Percentiles rank a stretch among this genome's conserved stretches.
These are phyloP conservation scores for Lottia scabra DNA, from an alignment of 2,888 invertebrate species.

Conservation along the genomic window DNA sequence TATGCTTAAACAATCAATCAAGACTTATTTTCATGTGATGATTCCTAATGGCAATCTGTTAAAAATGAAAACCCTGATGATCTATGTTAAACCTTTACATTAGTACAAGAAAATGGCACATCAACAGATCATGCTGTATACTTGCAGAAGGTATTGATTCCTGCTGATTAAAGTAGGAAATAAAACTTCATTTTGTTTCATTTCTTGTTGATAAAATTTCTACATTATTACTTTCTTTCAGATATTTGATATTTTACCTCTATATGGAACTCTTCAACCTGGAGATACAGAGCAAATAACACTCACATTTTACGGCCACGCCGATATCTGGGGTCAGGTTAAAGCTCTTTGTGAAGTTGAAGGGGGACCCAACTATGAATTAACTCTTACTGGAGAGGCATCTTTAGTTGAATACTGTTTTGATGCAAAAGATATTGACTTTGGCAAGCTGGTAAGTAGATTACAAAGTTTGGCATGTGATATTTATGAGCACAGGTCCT, in stretches of 20 bases:
- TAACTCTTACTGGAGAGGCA: conserved; percentile 66
- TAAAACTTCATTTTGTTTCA: no score
- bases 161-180: no score
- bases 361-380: conserved; percentile 68
- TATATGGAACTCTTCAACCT: conserved; percentile 67
- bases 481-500: no score
- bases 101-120: no score
- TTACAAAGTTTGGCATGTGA: no score
- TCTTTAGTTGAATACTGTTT: conserved; percentile 67
- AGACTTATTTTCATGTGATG: no score
- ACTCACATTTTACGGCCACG: conserved; percentile 69
- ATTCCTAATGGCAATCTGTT: no score
- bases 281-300: conserved; percentile 68
- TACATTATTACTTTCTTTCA: conserved; percentile 33
- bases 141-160: neutral
- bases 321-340: conserved; percentile 65
- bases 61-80: no score
- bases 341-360: conserved; percentile 68
- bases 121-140: neutral
- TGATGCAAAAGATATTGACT: conserved; percentile 64
- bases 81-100: no score
- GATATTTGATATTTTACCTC: conserved; percentile 69
- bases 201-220: no score
- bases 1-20: no score
- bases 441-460: conserved; percentile 62